These are phyloP conservation scores for Aramus guarauna DNA, from an alignment of 2,113 vertebrate species.

Conservation along the genomic window DNA sequence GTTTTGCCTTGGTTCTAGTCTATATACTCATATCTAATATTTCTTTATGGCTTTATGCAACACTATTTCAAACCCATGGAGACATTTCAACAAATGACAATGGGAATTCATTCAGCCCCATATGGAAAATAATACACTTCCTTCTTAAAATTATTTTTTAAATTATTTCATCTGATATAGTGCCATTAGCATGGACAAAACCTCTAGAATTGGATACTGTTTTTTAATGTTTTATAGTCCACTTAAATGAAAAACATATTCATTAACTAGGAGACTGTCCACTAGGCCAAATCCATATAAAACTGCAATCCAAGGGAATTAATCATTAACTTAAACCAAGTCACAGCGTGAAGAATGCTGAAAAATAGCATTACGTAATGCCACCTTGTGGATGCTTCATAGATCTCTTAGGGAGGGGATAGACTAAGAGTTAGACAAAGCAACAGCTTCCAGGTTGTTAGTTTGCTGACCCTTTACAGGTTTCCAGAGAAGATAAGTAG, in stretches of 20 bases:
- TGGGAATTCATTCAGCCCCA: background rate
- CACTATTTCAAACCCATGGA: background rate
- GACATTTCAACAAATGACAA: background rate
- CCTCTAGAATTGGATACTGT: background rate
- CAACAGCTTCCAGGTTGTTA: background rate
- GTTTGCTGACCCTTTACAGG: background rate
- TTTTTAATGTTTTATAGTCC: background rate
- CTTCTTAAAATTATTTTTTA: background rate
- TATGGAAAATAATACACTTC: background rate
- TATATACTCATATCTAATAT: background rate
- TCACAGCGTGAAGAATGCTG: background rate
- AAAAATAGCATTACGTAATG: background rate
- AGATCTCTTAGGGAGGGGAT: background rate
- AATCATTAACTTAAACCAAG: background rate
- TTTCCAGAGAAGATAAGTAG: background rate
- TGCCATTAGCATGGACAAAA: background rate
- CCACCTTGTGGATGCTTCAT: slow-evolving; percentile 12
- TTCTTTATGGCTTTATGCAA: background rate
- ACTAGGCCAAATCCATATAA: background rate
- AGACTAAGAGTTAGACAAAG: background rate
- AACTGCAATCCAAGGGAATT: background rate
- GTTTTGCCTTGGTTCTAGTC: background rate
- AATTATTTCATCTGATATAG: background rate
- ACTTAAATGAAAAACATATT: background rate
- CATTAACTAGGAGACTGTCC: background rate